Evolutionary conservation across 1,140 invertebrate genomes (phyloP).

Genomic region (Monochamus saltuarius): DNA sequence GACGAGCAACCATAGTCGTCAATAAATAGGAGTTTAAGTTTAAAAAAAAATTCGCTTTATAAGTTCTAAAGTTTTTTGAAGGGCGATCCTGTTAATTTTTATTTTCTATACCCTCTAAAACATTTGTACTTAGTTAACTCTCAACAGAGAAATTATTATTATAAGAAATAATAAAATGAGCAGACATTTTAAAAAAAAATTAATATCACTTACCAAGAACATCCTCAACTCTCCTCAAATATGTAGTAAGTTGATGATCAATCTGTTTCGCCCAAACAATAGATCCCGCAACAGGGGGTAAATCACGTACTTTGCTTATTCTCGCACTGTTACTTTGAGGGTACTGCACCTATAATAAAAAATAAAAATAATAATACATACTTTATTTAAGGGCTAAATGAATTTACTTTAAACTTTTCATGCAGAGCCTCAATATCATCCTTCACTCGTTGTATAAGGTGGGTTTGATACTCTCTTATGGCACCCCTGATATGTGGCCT

Average conservation of each 20-base stretch:
- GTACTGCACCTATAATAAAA: constrained; percentile 74
- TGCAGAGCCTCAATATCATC: constrained; percentile 98
- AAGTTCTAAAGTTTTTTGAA: no score
- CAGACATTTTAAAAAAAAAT: no score
- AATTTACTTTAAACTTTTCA: constrained; percentile 92
- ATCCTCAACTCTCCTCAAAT: constrained; percentile 95
- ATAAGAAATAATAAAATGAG: background rate
- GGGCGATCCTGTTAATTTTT: no score
- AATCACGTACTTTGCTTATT: constrained; percentile 87
- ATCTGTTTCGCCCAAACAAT: constrained; percentile 99
- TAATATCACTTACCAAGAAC: constrained; percentile 71
- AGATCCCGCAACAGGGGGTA: constrained; percentile 94
- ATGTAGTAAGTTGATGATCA: constrained; percentile 95
- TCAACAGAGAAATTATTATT: background rate
- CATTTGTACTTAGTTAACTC: no score
- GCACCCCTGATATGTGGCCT: constrained; percentile 97
- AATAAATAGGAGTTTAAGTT: no score
- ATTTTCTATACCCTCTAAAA: no score
- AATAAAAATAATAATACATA: constrained; percentile 9
- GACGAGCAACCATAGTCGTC: no score
- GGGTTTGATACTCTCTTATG: constrained; percentile 98
- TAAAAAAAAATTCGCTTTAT: no score
- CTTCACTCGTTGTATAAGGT: constrained; percentile 97
- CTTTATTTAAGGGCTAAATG: background rate
- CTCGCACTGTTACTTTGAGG: constrained; percentile 88